These are phyloP conservation scores for Carposina sasakii DNA, from an alignment of 1,140 invertebrate species.

Conservation along the genomic window DNA sequence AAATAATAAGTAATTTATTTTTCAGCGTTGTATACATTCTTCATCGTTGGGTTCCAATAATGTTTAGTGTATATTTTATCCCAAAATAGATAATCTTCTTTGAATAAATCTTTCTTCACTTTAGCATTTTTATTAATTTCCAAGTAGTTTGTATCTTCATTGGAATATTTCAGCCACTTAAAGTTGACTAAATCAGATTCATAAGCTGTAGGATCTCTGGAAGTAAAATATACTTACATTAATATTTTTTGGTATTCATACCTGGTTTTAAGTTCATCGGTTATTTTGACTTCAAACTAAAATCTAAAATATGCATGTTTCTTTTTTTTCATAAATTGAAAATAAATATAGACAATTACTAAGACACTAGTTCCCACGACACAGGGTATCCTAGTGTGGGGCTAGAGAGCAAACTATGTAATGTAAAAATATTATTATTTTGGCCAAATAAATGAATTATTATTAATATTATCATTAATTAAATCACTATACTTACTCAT, in stretches of 20 bases:
- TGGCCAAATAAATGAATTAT: constrained; percentile 11
- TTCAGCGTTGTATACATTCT: too few relatives aligned
- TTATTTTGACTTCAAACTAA: background rate
- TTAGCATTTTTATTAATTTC: constrained; percentile 37
- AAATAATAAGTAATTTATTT: too few relatives aligned
- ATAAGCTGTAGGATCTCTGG: constrained; percentile 53
- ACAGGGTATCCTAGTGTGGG: background rate
- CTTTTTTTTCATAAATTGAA: background rate
- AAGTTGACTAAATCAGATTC: constrained; percentile 43
- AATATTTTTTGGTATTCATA: background rate
- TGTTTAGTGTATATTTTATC: constrained; percentile 50
- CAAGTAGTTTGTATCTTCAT: constrained; percentile 41
- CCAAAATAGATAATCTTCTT: constrained; percentile 47
- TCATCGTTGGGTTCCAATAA: constrained; percentile 57
- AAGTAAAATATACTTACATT: constrained; percentile 20
- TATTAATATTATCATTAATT: background rate
- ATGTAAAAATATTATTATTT: background rate
- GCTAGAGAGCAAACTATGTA: background rate
- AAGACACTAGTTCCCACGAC: too few relatives aligned
- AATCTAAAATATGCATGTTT: background rate
- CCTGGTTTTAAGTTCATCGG: background rate
- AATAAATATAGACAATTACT: too few relatives aligned
- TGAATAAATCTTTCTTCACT: constrained; percentile 40
- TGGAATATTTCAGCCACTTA: constrained; percentile 48
- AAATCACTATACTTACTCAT: constrained; percentile 41